phyloP scores from a whole-genome alignment of 2,888 invertebrate genomes.

The Ceraclea dissimilis region DNA sequence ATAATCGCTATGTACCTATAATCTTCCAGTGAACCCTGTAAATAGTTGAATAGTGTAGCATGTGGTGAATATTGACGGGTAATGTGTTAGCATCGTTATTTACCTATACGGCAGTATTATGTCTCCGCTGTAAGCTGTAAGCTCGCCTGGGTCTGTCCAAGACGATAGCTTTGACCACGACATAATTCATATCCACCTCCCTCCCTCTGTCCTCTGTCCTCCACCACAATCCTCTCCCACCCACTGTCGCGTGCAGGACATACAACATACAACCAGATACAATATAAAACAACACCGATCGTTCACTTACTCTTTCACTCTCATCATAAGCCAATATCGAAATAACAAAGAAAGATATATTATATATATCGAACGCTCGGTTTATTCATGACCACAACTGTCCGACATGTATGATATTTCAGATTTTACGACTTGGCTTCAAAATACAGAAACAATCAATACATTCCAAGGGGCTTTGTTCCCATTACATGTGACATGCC shows the following conservation, averaged over 20 bases:
- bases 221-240: slow-evolving; percentile 11
- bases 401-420: slow-evolving; percentile 17
- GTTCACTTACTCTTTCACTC: slow-evolving; percentile 18
- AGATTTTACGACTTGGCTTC: slow-evolving; percentile 23
- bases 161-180: slow-evolving; percentile 22
- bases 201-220: slow-evolving; percentile 17
- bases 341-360: neutral
- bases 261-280: neutral
- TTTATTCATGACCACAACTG: slow-evolving; percentile 4
- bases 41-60: too few species aligned
- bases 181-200: slow-evolving; percentile 23
- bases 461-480: slow-evolving; percentile 20
- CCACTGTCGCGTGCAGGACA: slow-evolving; percentile 3
- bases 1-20: too few species aligned
- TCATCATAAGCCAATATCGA: neutral
- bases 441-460: slow-evolving; percentile 23
- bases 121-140: slow-evolving; percentile 11
- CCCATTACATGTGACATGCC: slow-evolving; percentile 18
- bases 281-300: slow-evolving; percentile 14
- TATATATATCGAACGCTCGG: neutral
- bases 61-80: neutral
- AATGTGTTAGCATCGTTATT: neutral
- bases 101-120: neutral
- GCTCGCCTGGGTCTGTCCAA: slow-evolving; percentile 17
- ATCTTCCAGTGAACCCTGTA: too few species aligned